Percentiles rank a stretch among this genome's conserved stretches.
These are phyloP conservation scores for Gastracanthus pulcherrimus DNA, from an alignment of 2,888 invertebrate genomes.

Conservation along the genomic window DNA sequence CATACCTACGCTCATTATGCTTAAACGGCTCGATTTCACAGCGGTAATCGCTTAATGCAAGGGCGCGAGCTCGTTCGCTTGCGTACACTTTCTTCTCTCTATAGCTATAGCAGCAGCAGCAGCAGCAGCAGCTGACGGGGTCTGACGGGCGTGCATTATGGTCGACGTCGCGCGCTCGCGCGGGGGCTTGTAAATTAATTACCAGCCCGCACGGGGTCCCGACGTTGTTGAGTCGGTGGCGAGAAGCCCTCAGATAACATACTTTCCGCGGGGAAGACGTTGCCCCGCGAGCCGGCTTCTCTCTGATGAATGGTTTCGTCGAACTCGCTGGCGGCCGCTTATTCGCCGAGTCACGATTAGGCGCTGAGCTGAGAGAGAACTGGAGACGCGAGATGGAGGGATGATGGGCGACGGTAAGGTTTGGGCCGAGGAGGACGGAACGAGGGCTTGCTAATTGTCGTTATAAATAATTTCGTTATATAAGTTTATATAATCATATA, in stretches of 20 bases:
- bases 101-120: no score
- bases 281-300: neutral
- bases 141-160: neutral
- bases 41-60: no score
- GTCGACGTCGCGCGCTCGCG: neutral
- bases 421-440: neutral
- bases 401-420: no score
- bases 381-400: neutral
- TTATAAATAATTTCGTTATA: conserved; percentile 32
- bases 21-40: conserved; percentile 40
- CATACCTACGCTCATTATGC: neutral
- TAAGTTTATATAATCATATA: no score
- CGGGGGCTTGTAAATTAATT: conserved; percentile 41
- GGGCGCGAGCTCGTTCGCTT: no score
- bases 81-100: conserved; percentile 47
- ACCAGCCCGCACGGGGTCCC: neutral
- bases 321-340: neutral
- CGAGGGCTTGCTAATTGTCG: conserved; percentile 14
- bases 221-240: no score
- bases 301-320: conserved; percentile 44
- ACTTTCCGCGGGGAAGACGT: conserved; percentile 4
- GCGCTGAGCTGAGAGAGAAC: neutral
- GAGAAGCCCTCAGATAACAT: conserved; percentile 49
- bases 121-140: conserved; percentile 20
- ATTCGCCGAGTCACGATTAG: conserved; percentile 23